Evolutionary conservation across 2,113 vertebrate genomes (phyloP), one percentile per base, ranked within the genome.

Genomic region (Grallaria varia): DNA sequence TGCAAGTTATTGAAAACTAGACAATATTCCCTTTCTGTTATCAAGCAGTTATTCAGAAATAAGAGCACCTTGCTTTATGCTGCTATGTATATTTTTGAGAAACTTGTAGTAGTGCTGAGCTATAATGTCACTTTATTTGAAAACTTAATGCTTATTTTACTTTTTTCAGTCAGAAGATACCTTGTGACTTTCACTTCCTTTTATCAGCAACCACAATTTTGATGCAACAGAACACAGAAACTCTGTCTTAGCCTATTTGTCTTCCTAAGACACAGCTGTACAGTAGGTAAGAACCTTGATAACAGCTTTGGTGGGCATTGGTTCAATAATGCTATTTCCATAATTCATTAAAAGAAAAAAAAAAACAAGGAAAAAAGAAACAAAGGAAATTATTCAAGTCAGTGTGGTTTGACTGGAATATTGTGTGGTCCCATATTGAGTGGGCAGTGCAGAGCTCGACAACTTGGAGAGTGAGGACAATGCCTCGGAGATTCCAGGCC

Each of bases 221-320:
- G 75, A 93, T 39, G 79, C 37, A 84, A 87, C 37, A 82, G 79
- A 59, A 60, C n/a, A 72, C 44, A 68, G 53, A 75, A 91, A 74
- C 15, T 9, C 23, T 33, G 13, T 92, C 80, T 83, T 72, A 64
- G 63, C 47, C 20, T 23, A 64, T 90, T 47, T 50, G 42, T 64
- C 73, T 92, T 80, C n/a, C 81, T 78, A 56, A 74, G 37, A 90
- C 64, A 35, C 14, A 92, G 50, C 64, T 81, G 75, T 75, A 86
- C 76, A 93, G 81, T 49, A 96, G 62, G 83, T 63, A 75, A 84
- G 96, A 95, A 97, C 95, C 95, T 94, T 62, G 66, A 79, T n/a
- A 79, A 93, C 86, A 62, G 59, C 76, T 66, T 88, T 72, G 84
- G 55, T 75, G 90, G 73, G 49, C 52, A 56, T 67, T 56, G 60